These are phyloP conservation scores for Cheumatopsyche charites DNA, from an alignment of 1,140 invertebrate genomes.

Conservation along the genomic window DNA sequence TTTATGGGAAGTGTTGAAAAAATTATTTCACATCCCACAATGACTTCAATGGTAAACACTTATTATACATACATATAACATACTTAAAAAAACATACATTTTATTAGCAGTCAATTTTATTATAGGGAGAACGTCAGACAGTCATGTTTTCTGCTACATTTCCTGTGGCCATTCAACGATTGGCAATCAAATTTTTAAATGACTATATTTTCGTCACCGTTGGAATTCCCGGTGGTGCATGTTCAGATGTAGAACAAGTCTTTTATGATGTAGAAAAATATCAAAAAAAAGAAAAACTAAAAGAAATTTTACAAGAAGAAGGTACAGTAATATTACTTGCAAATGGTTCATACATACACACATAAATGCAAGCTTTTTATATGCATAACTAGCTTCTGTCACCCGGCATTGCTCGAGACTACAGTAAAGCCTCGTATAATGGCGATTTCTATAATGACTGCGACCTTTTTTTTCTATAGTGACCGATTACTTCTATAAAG, in stretches of 20 bases:
- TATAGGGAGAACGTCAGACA: conserved; percentile 73
- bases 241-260: conserved; percentile 84
- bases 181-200: conserved; percentile 76
- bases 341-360: not conserved
- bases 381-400: too few species aligned
- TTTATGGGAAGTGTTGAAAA: conserved; percentile 80
- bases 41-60: conserved; percentile 67
- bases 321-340: conserved; percentile 57
- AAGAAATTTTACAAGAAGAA: conserved; percentile 70
- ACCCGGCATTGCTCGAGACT: too few species aligned
- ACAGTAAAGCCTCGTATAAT: too few species aligned
- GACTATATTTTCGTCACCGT: conserved; percentile 86
- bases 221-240: conserved; percentile 89
- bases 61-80: too few species aligned
- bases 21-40: conserved; percentile 76
- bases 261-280: conserved; percentile 76
- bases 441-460: too few species aligned
- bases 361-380: not conserved
- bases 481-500: too few species aligned
- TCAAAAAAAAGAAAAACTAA: conserved; percentile 76
- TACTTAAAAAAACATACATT: too few species aligned
- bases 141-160: conserved; percentile 96
- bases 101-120: conserved; percentile 2
- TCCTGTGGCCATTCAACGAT: conserved; percentile 78
- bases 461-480: too few species aligned